Percentiles rank a stretch among this genome's conserved stretches.
phyloP scores from a whole-genome alignment of 2,113 vertebrate genomes.

The Acanthochromis polyacanthus region DNA sequence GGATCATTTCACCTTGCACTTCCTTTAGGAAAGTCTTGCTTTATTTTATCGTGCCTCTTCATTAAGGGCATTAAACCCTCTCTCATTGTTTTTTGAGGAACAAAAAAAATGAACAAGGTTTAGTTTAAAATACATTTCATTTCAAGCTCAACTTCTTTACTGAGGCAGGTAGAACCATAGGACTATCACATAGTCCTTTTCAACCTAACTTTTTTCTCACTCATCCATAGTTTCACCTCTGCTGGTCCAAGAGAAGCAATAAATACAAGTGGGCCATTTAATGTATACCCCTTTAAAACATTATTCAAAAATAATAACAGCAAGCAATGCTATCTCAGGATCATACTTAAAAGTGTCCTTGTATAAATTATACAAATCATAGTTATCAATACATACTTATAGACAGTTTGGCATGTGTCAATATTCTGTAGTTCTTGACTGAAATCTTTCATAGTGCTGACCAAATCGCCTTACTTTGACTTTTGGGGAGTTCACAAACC shows the following conservation, averaged over 20 bases:
- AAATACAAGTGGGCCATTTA: constrained; percentile 61
- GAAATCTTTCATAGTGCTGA: constrained; percentile 53
- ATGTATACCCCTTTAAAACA: constrained; percentile 77
- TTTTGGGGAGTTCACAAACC: constrained; percentile 18
- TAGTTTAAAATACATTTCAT: constrained; percentile 72
- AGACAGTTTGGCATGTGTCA: constrained; percentile 62
- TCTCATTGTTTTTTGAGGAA: constrained; percentile 77
- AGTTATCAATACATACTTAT: constrained; percentile 75
- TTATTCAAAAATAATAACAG: constrained; percentile 78
- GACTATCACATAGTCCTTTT: constrained; percentile 67
- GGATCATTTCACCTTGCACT: constrained; percentile 63
- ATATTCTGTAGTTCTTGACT: constrained; percentile 45
- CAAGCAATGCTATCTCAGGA: constrained; percentile 68
- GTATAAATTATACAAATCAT: constrained; percentile 85
- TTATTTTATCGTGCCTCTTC: constrained; percentile 25
- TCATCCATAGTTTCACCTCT: constrained; percentile 15
- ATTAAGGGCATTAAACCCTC: constrained; percentile 43
- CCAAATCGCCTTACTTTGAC: constrained; percentile 29
- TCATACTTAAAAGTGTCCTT: constrained; percentile 76
- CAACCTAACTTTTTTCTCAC: constrained; percentile 3
- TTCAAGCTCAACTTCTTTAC: constrained; percentile 22
- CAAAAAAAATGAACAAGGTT: constrained; percentile 74
- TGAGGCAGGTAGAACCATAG: constrained; percentile 59
- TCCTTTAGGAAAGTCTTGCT: constrained; percentile 72
- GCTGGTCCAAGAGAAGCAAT: constrained; percentile 39